A percentile compares a stretch with the other conserved stretches of the same genome.
Conservation (phyloP, 2,113 vertebrate genomes). For the Macheiramphus alcinus region DNA sequence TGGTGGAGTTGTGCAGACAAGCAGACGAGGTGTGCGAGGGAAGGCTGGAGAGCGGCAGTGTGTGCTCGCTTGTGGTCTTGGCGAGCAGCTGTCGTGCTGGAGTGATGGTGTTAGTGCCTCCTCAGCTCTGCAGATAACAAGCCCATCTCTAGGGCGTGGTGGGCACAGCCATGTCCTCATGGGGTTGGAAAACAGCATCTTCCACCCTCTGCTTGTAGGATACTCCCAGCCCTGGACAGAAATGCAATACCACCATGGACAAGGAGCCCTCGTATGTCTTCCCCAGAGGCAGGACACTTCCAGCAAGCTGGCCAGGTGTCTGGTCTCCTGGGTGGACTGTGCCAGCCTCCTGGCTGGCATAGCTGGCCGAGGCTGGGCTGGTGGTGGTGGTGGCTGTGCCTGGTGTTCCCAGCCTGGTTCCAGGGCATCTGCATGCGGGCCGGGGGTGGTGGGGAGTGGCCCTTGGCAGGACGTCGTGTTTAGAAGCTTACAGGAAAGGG, state of each 20-base stretch:
- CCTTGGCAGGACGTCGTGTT: slow-evolving; percentile 68
- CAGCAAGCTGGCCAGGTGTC: not conserved
- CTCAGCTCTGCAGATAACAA: not conserved
- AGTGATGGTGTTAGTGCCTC: not conserved
- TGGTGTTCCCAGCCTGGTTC: not conserved
- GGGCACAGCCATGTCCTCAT: accelerated
- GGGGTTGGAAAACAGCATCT: not conserved
- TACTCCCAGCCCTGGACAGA: not conserved
- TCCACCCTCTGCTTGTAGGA: not conserved
- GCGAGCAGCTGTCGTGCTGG: not conserved
- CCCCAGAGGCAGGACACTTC: not conserved
- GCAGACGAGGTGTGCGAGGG: not conserved
- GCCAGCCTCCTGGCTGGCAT: not conserved
- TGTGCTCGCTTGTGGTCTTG: accelerated
- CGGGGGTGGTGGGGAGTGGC: slow-evolving; percentile 40
- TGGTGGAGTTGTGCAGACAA: not conserved
- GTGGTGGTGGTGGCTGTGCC: not conserved
- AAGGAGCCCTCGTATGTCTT: accelerated
- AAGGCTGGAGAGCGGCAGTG: not conserved
- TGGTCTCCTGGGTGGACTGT: not conserved
- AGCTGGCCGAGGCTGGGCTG: not conserved
- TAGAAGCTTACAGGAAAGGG: slow-evolving; percentile 72
- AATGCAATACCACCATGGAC: accelerated
- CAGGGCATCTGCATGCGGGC: not conserved
- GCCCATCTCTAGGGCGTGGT: accelerated